Evolutionary conservation across 2,888 invertebrate genomes (phyloP), one percentile per base, ranked within the genome.

Genomic region (Cartodere bifasciata): DNA sequence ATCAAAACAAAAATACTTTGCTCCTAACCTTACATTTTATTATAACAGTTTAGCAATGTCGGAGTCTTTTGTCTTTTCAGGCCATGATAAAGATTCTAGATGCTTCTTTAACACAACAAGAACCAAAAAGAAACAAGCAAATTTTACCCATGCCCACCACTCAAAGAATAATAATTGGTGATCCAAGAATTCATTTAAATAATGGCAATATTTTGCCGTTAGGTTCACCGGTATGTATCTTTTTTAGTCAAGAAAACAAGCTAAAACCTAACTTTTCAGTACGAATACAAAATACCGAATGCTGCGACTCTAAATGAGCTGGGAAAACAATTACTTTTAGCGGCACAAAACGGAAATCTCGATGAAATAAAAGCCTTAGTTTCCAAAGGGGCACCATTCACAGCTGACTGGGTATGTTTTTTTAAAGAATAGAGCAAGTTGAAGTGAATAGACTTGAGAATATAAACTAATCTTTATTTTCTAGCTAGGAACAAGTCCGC

Each of bases 381-480:
- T 70, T 72, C 75, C 15, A 75, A 76, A 58, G 91, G 92, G 27
- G 90, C 91, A 26, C 88, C 91, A 14, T 90, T 92, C 52, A 83
- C 85, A 6, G 80, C 90, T 2, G 91, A 92, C 60, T 91, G 91
- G 88, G 88, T 88, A 62, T 50, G 56, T 50, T 13, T 13, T 20
- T 26, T 4, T 10, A 13, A 6, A 5, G 5, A 29, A 17, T 30
- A 20, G 13, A 10, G 13, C 7, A 30, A 26, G 4, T 17, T 17
- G 20, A 17, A 17, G 20, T n/a, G n/a, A 17, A 7, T 7, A 17
- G 6, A 17, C n/a, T n/a, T n/a, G n/a, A n/a, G n/a, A n/a, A n/a
- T n/a, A n/a, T n/a, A n/a, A n/a, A n/a, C n/a, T n/a, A n/a, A n/a
- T n/a, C n/a, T n/a, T n/a, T n/a, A 13, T 9, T 23, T 55, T 50